Percentiles rank a stretch among this genome's conserved stretches.
Conservation (phyloP, 2,888 invertebrate species). For the Epistrophe eligans region DNA sequence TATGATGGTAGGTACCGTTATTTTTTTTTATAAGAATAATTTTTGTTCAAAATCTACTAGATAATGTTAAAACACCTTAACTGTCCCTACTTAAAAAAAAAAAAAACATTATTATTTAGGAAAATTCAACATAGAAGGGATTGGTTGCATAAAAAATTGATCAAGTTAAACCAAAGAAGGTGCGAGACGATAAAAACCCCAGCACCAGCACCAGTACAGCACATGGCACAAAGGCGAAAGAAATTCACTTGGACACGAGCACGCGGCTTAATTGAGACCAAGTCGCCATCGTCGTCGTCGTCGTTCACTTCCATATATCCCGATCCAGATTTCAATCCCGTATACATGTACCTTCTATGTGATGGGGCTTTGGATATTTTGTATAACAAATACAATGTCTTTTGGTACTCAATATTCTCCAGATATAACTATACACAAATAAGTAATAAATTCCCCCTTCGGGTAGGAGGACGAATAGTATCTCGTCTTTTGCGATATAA, state of each 20-base stretch:
- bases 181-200: conserved; percentile 58
- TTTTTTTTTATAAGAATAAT: too few species aligned
- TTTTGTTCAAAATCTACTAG: too few species aligned
- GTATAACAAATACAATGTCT: conserved; percentile 71
- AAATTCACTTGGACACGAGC: conserved; percentile 70
- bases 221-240: conserved; percentile 63
- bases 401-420: conserved; percentile 52
- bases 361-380: conserved; percentile 65
- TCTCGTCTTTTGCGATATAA: conserved; percentile 67
- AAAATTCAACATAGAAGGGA: too few species aligned
- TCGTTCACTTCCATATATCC: conserved; percentile 8
- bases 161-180: conserved; percentile 34
- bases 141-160: too few species aligned
- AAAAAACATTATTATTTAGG: too few species aligned
- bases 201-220: conserved; percentile 48
- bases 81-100: too few species aligned
- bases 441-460: conserved; percentile 61
- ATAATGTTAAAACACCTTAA: too few species aligned
- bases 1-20: too few species aligned
- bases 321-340: not conserved
- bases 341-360: not conserved
- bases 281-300: conserved; percentile 49
- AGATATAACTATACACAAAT: conserved; percentile 42
- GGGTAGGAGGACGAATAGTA: conserved; percentile 53
- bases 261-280: conserved; percentile 73